phyloP scores from a whole-genome alignment of 92 coral and sea anemone species.

The Virgularia gustaviana region DNA sequence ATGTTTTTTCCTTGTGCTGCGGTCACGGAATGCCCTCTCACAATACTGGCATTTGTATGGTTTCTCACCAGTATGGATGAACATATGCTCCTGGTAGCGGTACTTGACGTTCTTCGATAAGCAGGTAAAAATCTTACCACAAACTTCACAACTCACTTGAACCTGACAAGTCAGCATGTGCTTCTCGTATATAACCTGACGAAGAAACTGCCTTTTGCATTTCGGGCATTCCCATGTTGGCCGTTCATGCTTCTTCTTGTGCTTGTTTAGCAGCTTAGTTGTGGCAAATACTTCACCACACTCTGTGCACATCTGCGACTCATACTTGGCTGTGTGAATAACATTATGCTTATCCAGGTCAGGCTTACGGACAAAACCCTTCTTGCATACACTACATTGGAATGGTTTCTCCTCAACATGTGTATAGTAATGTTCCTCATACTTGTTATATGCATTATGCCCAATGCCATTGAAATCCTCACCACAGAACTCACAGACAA shows the following conservation, averaged over 20 bases:
- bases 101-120: constrained; percentile 15
- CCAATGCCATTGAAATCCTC: constrained; percentile 13
- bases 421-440: constrained; percentile 20
- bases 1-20: constrained; percentile 32
- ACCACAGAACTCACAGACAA: constrained; percentile 24
- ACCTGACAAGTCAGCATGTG: constrained; percentile 12
- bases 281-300: constrained; percentile 21
- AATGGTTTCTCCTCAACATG: constrained; percentile 17
- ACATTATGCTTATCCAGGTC: constrained; percentile 21
- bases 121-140: constrained; percentile 23
- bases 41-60: constrained; percentile 39
- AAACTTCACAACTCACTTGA: constrained; percentile 15
- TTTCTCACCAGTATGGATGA: constrained; percentile 20
- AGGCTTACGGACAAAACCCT: constrained; percentile 21
- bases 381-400: constrained; percentile 5
- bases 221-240: constrained; percentile 3
- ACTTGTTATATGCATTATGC: background rate
- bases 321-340: constrained; percentile 8
- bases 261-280: background rate
- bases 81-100: constrained; percentile 39
- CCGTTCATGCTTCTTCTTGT: constrained; percentile 15
- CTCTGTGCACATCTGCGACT: constrained; percentile 1
- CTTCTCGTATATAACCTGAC: constrained; percentile 2
- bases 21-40: constrained; percentile 31
- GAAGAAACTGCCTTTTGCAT: constrained; percentile 8